Conservation (phyloP, 1,140 invertebrate genomes). For the Agraylea sexmaculata region DNA sequence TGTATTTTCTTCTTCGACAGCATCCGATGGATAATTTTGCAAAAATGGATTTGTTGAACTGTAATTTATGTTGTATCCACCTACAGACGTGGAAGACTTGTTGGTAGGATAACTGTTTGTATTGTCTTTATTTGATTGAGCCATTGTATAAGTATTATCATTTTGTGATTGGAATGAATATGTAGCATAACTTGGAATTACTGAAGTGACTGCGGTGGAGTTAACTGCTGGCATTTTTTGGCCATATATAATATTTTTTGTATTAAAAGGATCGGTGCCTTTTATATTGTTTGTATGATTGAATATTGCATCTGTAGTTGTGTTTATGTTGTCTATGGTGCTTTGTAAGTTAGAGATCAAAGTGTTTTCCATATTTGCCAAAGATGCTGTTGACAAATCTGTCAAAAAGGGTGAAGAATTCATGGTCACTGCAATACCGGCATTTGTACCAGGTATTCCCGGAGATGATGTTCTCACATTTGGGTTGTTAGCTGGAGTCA, state of each 20-base stretch:
- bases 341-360: conserved; percentile 23
- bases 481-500: conserved; percentile 27
- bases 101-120: neutral
- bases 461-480: conserved; percentile 29
- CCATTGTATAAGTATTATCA: neutral
- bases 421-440: conserved; percentile 44
- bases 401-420: conserved; percentile 32
- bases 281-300: conserved; percentile 25
- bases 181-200: conserved; percentile 17
- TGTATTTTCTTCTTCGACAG: conserved; percentile 21
- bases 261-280: conserved; percentile 12
- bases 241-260: conserved; percentile 14
- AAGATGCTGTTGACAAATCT: conserved; percentile 22
- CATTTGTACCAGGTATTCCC: conserved; percentile 44
- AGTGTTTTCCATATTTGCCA: conserved; percentile 21
- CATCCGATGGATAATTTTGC: conserved; percentile 37
- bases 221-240: conserved; percentile 20
- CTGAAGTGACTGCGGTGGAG: conserved; percentile 18
- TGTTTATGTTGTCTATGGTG: conserved; percentile 28
- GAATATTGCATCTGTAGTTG: conserved; percentile 29
- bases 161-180: conserved; percentile 12
- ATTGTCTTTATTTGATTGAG: too few species aligned
- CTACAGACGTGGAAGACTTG: too few species aligned
- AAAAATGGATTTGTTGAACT: conserved; percentile 48
- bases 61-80: conserved; percentile 30